Conservation (phyloP, 2,113 vertebrate genomes). For the Ailurus styani region DNA sequence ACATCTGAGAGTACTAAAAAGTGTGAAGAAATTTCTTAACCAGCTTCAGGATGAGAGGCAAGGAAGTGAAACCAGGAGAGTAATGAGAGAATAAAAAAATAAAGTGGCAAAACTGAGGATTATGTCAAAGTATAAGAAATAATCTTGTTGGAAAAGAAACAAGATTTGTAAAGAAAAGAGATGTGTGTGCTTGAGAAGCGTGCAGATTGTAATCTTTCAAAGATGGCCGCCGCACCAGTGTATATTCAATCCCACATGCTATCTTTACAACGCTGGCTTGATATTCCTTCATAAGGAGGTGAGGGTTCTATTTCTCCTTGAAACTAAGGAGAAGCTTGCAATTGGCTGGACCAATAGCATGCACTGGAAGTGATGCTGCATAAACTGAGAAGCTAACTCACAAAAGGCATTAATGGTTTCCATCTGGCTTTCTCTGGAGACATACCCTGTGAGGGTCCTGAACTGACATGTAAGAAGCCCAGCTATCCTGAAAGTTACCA, state of each 20-base stretch:
- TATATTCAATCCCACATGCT: not conserved
- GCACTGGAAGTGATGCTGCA: not conserved
- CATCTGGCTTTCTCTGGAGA: not conserved
- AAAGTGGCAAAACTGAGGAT: not conserved
- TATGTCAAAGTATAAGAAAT: not conserved
- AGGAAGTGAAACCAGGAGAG: not conserved
- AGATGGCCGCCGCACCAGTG: not conserved
- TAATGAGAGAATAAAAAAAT: not conserved
- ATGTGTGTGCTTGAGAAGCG: not conserved
- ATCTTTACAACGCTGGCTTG: not conserved
- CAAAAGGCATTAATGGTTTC: not conserved
- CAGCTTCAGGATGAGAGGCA: not conserved
- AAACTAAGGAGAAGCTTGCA: not conserved
- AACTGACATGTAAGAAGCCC: not conserved
- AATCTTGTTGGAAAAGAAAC: not conserved
- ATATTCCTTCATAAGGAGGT: not conserved
- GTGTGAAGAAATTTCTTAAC: not conserved
- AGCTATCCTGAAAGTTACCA: not conserved
- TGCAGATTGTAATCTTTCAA: not conserved
- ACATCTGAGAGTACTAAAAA: not conserved
- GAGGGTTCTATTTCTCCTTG: not conserved
- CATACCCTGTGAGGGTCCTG: fast-evolving
- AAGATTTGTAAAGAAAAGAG: not conserved
- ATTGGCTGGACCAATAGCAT: not conserved
- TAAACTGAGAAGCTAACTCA: not conserved